Conservation (phyloP, 2,888 invertebrate genomes). For the Pandemis heparana region DNA sequence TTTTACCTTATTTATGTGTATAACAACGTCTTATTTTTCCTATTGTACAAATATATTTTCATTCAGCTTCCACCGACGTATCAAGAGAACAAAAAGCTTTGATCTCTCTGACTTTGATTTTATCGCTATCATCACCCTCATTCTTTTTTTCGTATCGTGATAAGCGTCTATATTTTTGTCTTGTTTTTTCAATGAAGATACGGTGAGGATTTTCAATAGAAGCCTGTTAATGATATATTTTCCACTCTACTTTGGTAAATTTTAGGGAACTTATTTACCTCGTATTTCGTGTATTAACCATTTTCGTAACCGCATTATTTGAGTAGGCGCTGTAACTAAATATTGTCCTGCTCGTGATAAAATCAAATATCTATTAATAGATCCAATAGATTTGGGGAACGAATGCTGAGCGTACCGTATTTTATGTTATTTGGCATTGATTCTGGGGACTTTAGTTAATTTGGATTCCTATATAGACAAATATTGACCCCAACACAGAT, state of each 20-base stretch:
- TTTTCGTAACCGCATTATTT: neutral
- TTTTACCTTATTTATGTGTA: neutral
- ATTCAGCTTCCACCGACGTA: slow-evolving; percentile 36
- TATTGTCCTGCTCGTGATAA: neutral
- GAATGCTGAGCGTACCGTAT: neutral
- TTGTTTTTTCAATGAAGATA: slow-evolving; percentile 14
- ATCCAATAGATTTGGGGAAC: neutral
- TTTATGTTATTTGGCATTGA: neutral
- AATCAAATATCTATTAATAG: neutral
- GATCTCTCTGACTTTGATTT: slow-evolving; percentile 40
- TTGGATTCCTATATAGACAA: neutral
- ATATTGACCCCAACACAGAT: neutral
- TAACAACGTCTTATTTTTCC: slow-evolving; percentile 21
- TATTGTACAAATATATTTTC: slow-evolving; percentile 38
- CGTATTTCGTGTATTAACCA: neutral
- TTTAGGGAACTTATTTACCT: neutral
- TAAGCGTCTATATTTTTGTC: slow-evolving; percentile 27
- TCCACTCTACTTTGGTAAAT: slow-evolving; percentile 2
- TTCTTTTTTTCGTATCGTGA: slow-evolving; percentile 39
- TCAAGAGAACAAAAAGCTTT: slow-evolving; percentile 38
- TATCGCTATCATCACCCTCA: slow-evolving; percentile 39
- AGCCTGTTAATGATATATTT: slow-evolving; percentile 16
- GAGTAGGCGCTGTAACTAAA: neutral
- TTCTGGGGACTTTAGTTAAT: too few species aligned
- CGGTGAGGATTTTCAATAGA: slow-evolving; percentile 3